These are phyloP conservation scores for Gadopsis bispinosus DNA, from an alignment of 2,797 vertebrate species.

Conservation along the genomic window DNA sequence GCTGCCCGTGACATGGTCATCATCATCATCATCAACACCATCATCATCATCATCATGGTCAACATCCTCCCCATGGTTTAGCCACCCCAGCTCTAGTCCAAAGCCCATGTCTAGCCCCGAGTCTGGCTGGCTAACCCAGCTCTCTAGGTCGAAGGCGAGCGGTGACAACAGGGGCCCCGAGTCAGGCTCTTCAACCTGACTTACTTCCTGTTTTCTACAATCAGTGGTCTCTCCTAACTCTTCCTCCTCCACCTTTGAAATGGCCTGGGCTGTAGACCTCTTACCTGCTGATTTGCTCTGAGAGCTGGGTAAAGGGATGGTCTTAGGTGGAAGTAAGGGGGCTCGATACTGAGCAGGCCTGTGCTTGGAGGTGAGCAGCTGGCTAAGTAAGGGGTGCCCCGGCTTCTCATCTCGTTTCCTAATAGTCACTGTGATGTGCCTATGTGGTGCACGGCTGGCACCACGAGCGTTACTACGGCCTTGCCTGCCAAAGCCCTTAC, in stretches of 20 bases:
- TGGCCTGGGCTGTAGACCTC: constrained; percentile 48
- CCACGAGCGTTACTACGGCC: constrained; percentile 62
- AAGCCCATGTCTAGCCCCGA: constrained; percentile 70
- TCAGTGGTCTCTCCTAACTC: constrained; percentile 53
- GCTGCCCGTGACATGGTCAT: constrained; percentile 83
- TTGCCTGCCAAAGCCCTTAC: constrained; percentile 76
- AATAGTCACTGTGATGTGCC: constrained; percentile 81
- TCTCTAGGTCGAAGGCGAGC: constrained; percentile 70
- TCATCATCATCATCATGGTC: constrained; percentile 70
- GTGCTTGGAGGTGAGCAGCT: constrained; percentile 85
- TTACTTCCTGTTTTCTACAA: constrained; percentile 47
- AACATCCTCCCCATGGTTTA: constrained; percentile 72
- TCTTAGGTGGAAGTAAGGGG: constrained; percentile 61
- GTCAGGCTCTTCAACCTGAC: constrained; percentile 59
- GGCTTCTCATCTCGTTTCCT: constrained; percentile 82
- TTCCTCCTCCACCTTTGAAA: constrained; percentile 57
- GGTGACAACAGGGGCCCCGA: constrained; percentile 64
- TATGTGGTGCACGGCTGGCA: constrained; percentile 62
- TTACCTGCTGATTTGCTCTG: constrained; percentile 62
- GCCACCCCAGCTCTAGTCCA: constrained; percentile 75
- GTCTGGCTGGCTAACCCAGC: constrained; percentile 75
- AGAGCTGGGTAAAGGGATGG: constrained; percentile 54
- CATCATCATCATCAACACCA: constrained; percentile 72
- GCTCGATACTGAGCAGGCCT: constrained; percentile 77
- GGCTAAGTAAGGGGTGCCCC: constrained; percentile 85